phyloP scores from a whole-genome alignment of 2,888 invertebrate species.

The Melipona bicolor region DNA sequence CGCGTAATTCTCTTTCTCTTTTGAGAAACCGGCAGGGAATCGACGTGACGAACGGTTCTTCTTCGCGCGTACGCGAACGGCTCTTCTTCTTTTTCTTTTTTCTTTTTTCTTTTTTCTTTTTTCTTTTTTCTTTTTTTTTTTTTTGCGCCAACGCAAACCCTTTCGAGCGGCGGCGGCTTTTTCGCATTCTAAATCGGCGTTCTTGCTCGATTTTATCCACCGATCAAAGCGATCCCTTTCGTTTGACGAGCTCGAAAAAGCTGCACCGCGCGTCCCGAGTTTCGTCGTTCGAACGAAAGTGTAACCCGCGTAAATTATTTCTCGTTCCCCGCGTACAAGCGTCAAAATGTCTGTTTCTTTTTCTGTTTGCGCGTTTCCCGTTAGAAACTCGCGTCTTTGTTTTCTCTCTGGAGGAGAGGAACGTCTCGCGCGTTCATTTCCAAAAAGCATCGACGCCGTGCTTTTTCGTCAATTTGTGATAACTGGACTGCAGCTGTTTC shows the following conservation, averaged over 20 bases:
- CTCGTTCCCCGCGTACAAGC: too few species aligned
- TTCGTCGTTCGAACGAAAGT: slow-evolving; percentile 10
- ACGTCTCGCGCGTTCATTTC: background rate
- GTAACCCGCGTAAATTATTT: slow-evolving; percentile 28
- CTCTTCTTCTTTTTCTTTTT: background rate
- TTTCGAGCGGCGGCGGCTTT: background rate
- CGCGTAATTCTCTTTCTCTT: slow-evolving; percentile 28
- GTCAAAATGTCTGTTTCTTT: background rate
- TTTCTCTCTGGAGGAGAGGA: too few species aligned
- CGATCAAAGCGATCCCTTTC: slow-evolving; percentile 39
- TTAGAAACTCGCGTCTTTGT: too few species aligned
- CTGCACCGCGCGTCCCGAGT: slow-evolving; percentile 10
- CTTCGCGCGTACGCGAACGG: background rate
- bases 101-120: background rate
- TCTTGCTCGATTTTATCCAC: slow-evolving; percentile 33
- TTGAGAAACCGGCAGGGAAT: background rate
- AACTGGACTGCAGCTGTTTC: too few species aligned
- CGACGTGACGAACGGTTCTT: slow-evolving; percentile 27
- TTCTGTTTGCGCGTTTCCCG: too few species aligned
- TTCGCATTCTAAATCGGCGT: slow-evolving; percentile 18
- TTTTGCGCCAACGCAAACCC: background rate
- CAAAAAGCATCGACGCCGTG: background rate
- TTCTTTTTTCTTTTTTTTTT: background rate
- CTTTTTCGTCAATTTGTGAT: too few species aligned
- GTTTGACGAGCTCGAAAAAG: slow-evolving; percentile 20